phyloP scores from a whole-genome alignment of 64 coral and sea anemone species.

The Trachythela sp. region DNA sequence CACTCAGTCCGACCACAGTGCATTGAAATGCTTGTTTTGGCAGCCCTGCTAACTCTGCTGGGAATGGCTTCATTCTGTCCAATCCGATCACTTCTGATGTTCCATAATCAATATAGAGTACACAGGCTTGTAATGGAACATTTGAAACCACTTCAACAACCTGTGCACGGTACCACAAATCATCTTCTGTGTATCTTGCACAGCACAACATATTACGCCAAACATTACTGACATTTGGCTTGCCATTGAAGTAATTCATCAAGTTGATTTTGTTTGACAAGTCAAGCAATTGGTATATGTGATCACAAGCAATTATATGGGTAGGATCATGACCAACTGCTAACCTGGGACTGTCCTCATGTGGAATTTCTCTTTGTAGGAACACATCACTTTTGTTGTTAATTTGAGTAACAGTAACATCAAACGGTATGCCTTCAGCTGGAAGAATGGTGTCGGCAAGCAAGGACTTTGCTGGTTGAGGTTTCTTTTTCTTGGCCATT shows the following conservation, averaged over 20 bases:
- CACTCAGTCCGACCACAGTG: neutral
- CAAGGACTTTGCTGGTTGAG: neutral
- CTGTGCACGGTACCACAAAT: conserved; percentile 13
- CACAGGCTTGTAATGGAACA: neutral
- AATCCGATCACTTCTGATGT: neutral
- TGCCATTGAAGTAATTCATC: neutral
- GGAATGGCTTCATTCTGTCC: neutral
- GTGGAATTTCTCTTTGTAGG: neutral
- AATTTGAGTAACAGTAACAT: neutral
- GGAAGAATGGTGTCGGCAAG: neutral
- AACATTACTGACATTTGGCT: neutral
- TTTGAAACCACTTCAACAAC: neutral
- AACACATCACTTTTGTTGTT: neutral
- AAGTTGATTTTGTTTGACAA: neutral
- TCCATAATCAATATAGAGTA: neutral
- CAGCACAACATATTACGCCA: neutral
- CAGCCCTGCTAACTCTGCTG: neutral
- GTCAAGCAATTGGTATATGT: neutral
- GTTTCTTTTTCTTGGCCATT: neutral
- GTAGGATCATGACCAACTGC: neutral
- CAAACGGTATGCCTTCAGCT: neutral
- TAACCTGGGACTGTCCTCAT: neutral
- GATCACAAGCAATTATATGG: neutral
- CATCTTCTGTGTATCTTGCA: neutral
- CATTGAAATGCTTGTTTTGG: conserved; percentile 4